A percentile compares a stretch with the other conserved stretches of the same genome.
phyloP scores from a whole-genome alignment of 1,140 invertebrate genomes.

The Cydia pomonella region DNA sequence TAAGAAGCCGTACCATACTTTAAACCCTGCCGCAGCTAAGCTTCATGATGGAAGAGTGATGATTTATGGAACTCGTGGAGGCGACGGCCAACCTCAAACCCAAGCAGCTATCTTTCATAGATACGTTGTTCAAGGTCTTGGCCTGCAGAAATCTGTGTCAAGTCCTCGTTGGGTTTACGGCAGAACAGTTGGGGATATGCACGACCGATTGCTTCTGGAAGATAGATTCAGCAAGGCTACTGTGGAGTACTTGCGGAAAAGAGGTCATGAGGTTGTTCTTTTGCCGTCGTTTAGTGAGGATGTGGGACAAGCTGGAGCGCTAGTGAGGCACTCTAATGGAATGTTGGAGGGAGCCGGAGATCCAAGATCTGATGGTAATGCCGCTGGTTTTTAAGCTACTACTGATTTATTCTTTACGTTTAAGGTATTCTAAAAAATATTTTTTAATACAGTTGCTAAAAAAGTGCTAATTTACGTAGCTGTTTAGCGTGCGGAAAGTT shows the following conservation, averaged over 20 bases:
- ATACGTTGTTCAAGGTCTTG: constrained; percentile 61
- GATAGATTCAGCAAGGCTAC: constrained; percentile 57
- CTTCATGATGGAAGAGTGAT: constrained; percentile 65
- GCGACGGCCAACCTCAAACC: constrained; percentile 71
- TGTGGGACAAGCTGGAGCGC: constrained; percentile 61
- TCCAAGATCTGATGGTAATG: constrained; percentile 63
- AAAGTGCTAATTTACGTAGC: too few species aligned
- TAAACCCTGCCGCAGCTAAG: constrained; percentile 65
- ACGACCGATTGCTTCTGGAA: constrained; percentile 56
- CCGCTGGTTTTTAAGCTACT: constrained; percentile 58
- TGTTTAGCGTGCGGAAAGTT: too few species aligned
- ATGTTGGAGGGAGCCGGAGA: constrained; percentile 69
- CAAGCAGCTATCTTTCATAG: constrained; percentile 72
- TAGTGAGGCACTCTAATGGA: constrained; percentile 64
- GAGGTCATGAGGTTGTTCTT: constrained; percentile 57
- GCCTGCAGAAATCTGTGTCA: constrained; percentile 57
- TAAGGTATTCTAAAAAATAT: too few species aligned
- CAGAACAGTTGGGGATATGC: constrained; percentile 42
- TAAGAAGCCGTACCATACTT: constrained; percentile 70
- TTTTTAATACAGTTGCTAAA: too few species aligned
- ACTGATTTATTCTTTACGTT: not conserved
- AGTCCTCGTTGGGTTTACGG: constrained; percentile 69
- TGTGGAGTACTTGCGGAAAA: constrained; percentile 55
- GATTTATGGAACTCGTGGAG: constrained; percentile 69
- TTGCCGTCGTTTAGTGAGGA: constrained; percentile 50